Evolutionary conservation across 2,113 vertebrate genomes (phyloP).

Genomic region (Aleadryas rufinucha): DNA sequence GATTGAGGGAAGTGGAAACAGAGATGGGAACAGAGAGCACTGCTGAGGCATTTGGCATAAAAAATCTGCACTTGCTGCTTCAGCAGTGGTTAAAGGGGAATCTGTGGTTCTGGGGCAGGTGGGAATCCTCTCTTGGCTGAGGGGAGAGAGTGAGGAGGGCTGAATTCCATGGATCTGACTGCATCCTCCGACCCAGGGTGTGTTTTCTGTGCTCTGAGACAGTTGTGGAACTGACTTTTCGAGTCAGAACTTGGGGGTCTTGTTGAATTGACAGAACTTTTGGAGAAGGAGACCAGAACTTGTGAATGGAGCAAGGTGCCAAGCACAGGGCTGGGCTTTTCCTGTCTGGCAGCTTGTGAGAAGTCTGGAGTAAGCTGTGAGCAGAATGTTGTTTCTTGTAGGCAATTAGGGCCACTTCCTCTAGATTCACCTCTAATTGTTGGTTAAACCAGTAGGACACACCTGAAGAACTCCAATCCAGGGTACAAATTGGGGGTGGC

Average conservation of each 20-base stretch:
- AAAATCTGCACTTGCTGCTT: not conserved
- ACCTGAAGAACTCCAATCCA: not conserved
- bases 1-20: not conserved
- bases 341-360: not conserved
- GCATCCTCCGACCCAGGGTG: not conserved
- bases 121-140: not conserved
- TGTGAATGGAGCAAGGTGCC: not conserved
- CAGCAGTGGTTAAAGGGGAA: not conserved
- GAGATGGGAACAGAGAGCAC: not conserved
- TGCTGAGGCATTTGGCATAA: not conserved
- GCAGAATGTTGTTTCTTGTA: not conserved
- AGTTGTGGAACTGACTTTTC: not conserved
- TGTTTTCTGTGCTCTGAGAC: not conserved
- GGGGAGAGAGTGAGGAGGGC: not conserved
- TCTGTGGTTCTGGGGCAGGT: not conserved
- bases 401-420: not conserved
- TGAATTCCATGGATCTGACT: not conserved
- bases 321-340: not conserved
- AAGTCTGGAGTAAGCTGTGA: not conserved
- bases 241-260: not conserved
- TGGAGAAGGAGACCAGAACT: not conserved
- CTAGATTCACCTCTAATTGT: not conserved
- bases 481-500: not conserved
- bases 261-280: not conserved
- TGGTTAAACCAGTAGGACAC: not conserved